Conservation (phyloP, 2,888 invertebrate species). For the Eueremaeus valkanovi region DNA sequence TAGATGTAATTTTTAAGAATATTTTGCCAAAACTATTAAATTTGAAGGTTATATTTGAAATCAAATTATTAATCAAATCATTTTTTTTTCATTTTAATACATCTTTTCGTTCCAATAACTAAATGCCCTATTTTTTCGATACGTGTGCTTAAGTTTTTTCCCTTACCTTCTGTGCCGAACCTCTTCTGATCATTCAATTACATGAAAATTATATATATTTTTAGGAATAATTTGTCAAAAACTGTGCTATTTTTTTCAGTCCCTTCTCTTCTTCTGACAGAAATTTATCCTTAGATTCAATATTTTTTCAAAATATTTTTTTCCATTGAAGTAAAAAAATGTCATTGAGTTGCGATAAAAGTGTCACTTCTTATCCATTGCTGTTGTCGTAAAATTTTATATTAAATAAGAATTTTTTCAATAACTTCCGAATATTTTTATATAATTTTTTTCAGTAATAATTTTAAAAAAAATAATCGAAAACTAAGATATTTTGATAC, state of each 20-base stretch:
- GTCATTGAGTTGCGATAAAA: conserved; percentile 25
- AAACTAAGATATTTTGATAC: no score
- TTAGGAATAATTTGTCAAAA: not conserved
- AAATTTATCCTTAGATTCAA: conserved; percentile 2
- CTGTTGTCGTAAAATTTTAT: conserved; percentile 10
- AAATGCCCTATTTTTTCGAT: not conserved
- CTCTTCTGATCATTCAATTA: conserved; percentile 3
- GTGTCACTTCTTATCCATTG: not conserved
- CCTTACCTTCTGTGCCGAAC: not conserved
- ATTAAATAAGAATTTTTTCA: no score
- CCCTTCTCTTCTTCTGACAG: not conserved
- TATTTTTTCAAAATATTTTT: not conserved
- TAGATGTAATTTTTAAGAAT: not conserved
- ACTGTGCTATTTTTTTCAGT: not conserved
- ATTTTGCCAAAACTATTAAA: not conserved
- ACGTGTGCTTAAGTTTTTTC: not conserved
- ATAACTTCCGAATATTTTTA: no score
- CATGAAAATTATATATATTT: not conserved
- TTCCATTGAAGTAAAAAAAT: not conserved
- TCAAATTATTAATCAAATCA: no score
- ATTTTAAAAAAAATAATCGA: no score
- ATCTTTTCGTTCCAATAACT: not conserved
- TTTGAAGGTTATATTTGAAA: conserved; percentile 12
- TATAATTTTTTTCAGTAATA: not conserved
- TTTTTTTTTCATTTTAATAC: no score